Percentiles rank a stretch among this genome's conserved stretches.
phyloP scores from a whole-genome alignment of 2,113 vertebrate species.

The Monarcha castaneiventris region DNA sequence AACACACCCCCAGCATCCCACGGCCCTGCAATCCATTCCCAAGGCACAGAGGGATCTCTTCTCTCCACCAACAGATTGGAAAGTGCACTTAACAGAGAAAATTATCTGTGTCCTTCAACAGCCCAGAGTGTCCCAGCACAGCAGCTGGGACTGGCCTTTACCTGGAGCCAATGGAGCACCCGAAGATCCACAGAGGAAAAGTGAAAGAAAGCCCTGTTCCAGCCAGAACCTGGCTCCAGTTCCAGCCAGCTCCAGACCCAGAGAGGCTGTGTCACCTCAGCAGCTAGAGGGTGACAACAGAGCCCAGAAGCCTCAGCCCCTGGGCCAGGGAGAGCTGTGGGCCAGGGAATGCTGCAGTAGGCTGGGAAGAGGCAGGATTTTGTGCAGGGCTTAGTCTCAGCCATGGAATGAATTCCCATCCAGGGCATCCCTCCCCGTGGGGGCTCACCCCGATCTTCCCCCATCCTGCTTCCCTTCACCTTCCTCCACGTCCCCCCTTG shows the following conservation, averaged over 20 bases:
- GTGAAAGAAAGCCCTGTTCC: not conserved
- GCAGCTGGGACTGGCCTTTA: not conserved
- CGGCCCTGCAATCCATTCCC: not conserved
- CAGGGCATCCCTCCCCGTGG: accelerated
- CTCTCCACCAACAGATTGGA: not conserved
- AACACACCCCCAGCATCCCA: not conserved
- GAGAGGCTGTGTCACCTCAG: not conserved
- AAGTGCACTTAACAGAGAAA: not conserved
- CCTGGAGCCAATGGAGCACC: not conserved
- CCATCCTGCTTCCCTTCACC: not conserved
- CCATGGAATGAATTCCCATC: not conserved
- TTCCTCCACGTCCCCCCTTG: not conserved
- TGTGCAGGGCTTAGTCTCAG: conserved; percentile 14
- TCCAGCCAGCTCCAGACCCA: not conserved
- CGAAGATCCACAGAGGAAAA: not conserved
- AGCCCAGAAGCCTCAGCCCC: conserved; percentile 33
- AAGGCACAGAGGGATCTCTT: not conserved
- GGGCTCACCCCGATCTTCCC: not conserved
- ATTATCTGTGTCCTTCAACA: not conserved
- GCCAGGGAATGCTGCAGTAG: not conserved
- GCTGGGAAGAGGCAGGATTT: conserved; percentile 5
- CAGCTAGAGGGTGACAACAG: not conserved
- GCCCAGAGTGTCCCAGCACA: not conserved
- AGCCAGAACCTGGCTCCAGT: not conserved
- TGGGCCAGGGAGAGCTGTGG: not conserved